phyloP scores from a whole-genome alignment of 2,113 vertebrate species.

The Panthera uncia region DNA sequence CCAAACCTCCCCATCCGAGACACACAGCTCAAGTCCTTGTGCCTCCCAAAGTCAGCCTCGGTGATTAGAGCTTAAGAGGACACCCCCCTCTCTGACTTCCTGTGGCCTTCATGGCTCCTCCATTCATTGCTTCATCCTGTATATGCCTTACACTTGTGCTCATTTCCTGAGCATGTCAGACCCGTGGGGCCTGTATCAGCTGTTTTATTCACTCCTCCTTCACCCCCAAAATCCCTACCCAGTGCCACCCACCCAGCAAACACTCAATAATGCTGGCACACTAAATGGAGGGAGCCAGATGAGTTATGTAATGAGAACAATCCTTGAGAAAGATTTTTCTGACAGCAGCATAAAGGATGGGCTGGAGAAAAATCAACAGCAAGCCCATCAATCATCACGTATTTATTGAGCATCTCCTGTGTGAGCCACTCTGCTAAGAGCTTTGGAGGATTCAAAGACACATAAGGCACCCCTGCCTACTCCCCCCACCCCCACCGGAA shows the following conservation, averaged over 20 bases:
- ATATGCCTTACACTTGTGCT: background rate
- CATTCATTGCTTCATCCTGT: background rate
- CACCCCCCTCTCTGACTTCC: background rate
- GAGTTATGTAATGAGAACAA: slow-evolving; percentile 22
- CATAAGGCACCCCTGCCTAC: background rate
- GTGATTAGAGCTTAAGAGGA: background rate
- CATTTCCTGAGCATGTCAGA: background rate
- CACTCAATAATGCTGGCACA: background rate
- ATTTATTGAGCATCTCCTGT: background rate
- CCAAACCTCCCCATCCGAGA: background rate
- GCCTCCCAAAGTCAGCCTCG: background rate
- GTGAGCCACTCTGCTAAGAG: background rate
- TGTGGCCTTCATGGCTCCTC: background rate
- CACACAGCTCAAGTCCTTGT: background rate
- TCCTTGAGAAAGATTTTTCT: slow-evolving; percentile 50
- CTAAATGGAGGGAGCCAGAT: background rate
- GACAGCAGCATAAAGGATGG: slow-evolving; percentile 56
- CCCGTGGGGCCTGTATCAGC: background rate
- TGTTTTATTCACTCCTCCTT: background rate
- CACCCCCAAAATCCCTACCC: background rate
- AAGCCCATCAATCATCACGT: background rate
- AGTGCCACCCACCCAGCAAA: background rate
- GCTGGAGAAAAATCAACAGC: slow-evolving; percentile 29
- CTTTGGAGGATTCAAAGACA: background rate
- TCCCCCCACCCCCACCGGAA: background rate